Base-by-base conservation (phyloP, 2,888 invertebrate genomes). In the Dryadula phaetusa region DNA sequence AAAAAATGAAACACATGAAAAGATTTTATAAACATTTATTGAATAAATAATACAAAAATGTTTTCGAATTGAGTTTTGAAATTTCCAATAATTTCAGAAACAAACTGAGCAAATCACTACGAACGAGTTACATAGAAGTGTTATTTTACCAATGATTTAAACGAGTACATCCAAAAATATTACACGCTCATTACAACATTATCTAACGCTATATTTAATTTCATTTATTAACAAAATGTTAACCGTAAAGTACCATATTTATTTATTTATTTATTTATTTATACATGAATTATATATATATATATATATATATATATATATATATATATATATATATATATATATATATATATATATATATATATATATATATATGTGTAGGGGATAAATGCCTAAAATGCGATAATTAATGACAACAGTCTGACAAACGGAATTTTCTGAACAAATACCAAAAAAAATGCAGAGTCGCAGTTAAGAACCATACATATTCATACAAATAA, bases 11-110 rank as follows among this genome's bases (percentile, higher is more conserved):
- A 79, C 80, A 74, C 70, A n/a, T 40, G 28, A 44, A 73, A 77
- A 87, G 90, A 91, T 91, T 92, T 91, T 90, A 91, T 91, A 90
- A 92, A 92, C 92, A 92, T 92, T 91, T 92, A 92, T 90, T 91
- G 90, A 90, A 91, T 90, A 91, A 90, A 90, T 90, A 90, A 90
- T 91, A 90, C 89, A 90, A 91, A 91, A 90, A 83, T 87, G 86
- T 84, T 88, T 88, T 87, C 78, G 83, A 84, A 80, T 85, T 87
- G 85, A 28, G 28, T 52, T n/a, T 49, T 25, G 25, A 82, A 86
- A 82, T 85, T 83, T 84, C 82, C 76, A 81, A 82, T 80, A 86
- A 85, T 85, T 86, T 82, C 76, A 84, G 87, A 86, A 82, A 87
- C 82, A 81, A 87, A 87, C 86, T 89, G 91, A 91, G 87, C 90